Percentiles rank a stretch among this genome's conserved stretches.
Conservation (phyloP, 2,888 invertebrate genomes). For the Sinelater perroti region DNA sequence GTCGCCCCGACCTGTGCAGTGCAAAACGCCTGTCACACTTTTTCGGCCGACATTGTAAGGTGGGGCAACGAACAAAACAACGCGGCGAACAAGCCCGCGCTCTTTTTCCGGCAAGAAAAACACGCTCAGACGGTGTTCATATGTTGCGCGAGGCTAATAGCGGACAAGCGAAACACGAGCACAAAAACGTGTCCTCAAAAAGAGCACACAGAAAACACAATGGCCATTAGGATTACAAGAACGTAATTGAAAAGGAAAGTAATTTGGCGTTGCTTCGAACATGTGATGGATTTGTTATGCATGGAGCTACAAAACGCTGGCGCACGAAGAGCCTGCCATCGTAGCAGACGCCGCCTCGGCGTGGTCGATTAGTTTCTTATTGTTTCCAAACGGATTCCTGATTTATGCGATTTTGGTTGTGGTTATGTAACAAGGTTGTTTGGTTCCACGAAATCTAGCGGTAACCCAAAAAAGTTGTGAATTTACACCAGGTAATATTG, state of each 20-base stretch:
- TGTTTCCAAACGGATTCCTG: too few relatives aligned
- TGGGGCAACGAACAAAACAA: constrained; percentile 12
- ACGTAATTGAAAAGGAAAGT: constrained; percentile 22
- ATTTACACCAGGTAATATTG: too few relatives aligned
- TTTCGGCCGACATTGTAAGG: constrained; percentile 9
- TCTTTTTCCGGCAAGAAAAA: constrained; percentile 22
- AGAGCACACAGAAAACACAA: constrained; percentile 22
- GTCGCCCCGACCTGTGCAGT: too few relatives aligned
- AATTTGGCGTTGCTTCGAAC: constrained; percentile 17
- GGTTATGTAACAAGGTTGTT: too few relatives aligned
- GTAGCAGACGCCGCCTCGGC: too few relatives aligned
- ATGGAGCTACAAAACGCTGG: constrained; percentile 11
- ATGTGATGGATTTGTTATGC: constrained; percentile 19
- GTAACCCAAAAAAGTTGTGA: too few relatives aligned
- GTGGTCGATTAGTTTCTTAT: too few relatives aligned
- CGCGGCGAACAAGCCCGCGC: constrained; percentile 15
- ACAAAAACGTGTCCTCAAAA: constrained; percentile 23
- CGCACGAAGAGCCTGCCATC: background rate
- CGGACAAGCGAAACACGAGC: constrained; percentile 21
- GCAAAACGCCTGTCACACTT: constrained; percentile 11
- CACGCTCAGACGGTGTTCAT: constrained; percentile 22
- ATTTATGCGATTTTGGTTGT: too few relatives aligned
- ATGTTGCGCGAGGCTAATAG: constrained; percentile 22
- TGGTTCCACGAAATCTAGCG: too few relatives aligned
- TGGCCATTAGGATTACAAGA: constrained; percentile 25